Base-by-base conservation (phyloP, 2,797 vertebrate genomes). In the Poeciliopsis gracilis region DNA sequence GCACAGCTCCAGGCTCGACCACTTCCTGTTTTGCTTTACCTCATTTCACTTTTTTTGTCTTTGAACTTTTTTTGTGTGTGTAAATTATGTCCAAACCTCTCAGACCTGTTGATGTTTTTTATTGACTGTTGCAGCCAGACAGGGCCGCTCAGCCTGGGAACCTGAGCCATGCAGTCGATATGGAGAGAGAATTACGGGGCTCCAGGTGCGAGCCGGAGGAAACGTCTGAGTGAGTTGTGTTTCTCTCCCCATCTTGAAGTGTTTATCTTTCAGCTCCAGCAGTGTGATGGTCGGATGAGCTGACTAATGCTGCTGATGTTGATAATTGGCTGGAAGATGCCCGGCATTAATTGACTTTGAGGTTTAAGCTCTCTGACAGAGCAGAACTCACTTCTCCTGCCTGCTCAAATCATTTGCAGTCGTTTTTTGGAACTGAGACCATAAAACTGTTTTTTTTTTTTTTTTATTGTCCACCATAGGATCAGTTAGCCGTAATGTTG, bases 321-420 rank as follows among this genome's bases (percentile, higher is more conserved):
- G 23, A 61, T 61, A 61, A 61, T 61, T 33, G 28, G 5, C 59
- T 61, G 59, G 59, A 61, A 61, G 30, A 25, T 33, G 30, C 59
- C 11, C 28, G 7, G 7, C 28, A 25, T 61, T 61, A 61, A 61
- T 25, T 61, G 59, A 61, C 59, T 61, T 36, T 63, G 33, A 63
- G 33, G 15, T 63, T 63, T 63, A 63, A 61, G 61, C 61, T 63
- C 59, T 63, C 61, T 36, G 61, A 63, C 61, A 63, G 61, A 63
- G 33, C 30, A 63, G 16, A 20, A 36, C 61, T 36, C 15, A 36
- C 16, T 36, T 63, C 28, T 36, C 33, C 28, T 36, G 61, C 30
- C 61, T 36, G 33, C 33, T 63, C 20, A 36, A 63, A 20, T 63
- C 61, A 63, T 63, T 61, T 36, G 30, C 59, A 36, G 59, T 63